Conservation (phyloP, 2,797 vertebrate genomes). For the Euthynnus affinis region DNA sequence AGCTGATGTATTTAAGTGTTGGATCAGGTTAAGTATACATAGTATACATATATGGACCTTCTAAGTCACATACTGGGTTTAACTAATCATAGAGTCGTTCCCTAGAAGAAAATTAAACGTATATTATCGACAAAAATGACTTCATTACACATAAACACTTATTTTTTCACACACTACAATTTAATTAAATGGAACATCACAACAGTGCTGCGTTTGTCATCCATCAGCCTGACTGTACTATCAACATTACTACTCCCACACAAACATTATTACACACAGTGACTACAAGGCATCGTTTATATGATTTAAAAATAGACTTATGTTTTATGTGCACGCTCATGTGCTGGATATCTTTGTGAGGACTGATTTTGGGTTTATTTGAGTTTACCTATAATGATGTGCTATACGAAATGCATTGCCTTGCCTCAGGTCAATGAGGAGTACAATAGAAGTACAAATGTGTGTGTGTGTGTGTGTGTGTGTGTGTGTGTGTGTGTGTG, state of each 20-base stretch:
- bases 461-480: neutral
- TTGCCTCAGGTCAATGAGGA: too few relatives aligned
- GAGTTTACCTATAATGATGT: neutral
- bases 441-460: too few relatives aligned
- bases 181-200: neutral
- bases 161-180: conserved; percentile 1
- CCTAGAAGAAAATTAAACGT: too few relatives aligned
- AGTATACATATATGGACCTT: too few relatives aligned
- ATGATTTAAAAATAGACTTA: conserved; percentile 3
- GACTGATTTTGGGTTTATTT: neutral
- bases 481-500: neutral
- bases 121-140: too few relatives aligned
- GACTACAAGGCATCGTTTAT: neutral
- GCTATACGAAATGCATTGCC: neutral
- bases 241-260: conserved; percentile 31
- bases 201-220: conserved; percentile 12
- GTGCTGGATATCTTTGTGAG: neutral
- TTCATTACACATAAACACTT: neutral
- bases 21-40: too few relatives aligned
- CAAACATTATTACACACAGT: conserved; percentile 24
- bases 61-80: too few relatives aligned
- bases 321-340: neutral
- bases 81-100: too few relatives aligned
- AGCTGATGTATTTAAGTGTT: too few relatives aligned
- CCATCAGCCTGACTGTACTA: conserved; percentile 30